Evolutionary conservation across 2,888 invertebrate species (phyloP).

Genomic region (Melanotus villosus): DNA sequence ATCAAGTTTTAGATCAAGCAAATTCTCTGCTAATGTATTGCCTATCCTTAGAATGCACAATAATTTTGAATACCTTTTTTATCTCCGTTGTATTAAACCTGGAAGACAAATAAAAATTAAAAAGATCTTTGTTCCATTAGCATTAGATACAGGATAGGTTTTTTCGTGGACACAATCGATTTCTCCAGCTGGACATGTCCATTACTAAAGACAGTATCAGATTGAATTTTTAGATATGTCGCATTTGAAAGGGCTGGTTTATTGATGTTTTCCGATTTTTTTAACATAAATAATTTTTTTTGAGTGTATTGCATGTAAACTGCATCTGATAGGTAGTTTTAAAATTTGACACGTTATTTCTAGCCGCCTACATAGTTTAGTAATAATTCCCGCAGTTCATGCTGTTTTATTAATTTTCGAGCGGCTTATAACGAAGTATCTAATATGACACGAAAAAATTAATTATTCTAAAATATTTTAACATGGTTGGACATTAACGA

Average conservation of each 20-base stretch:
- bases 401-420: slow-evolving; percentile 6
- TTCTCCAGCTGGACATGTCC: slow-evolving; percentile 29
- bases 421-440: neutral
- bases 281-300: slow-evolving; percentile 5
- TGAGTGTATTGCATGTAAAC: neutral
- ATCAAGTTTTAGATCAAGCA: no score
- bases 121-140: slow-evolving; percentile 7
- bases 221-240: slow-evolving; percentile 29
- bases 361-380: neutral
- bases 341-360: neutral
- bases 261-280: slow-evolving; percentile 20
- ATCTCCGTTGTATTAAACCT: neutral
- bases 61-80: no score
- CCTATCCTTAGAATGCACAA: no score
- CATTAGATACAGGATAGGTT: neutral
- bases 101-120: neutral
- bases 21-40: no score
- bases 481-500: neutral
- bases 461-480: neutral
- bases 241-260: slow-evolving; percentile 24
- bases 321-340: neutral
- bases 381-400: neutral
- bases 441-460: neutral
- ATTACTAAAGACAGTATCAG: slow-evolving; percentile 34
- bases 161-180: slow-evolving; percentile 21